Evolutionary conservation across 2,888 invertebrate genomes (phyloP).

Genomic region (Drosophila borealis): DNA sequence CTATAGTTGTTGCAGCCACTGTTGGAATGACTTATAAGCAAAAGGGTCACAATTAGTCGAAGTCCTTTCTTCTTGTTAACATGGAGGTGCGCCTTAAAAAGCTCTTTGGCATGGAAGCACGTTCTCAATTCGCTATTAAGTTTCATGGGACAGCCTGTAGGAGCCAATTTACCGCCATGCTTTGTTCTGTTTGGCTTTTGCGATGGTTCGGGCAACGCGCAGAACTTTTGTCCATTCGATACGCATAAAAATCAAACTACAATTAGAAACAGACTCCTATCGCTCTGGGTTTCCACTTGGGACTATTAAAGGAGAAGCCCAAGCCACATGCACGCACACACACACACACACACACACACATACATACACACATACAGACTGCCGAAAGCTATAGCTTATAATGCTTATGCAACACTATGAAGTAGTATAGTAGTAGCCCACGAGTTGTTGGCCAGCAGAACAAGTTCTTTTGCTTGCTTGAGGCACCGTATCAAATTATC

Average conservation of each 20-base stretch:
- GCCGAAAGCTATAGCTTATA: conserved; percentile 30
- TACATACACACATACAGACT: background rate
- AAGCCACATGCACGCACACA: conserved; percentile 29
- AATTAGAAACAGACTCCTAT: conserved; percentile 69
- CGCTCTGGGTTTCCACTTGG: conserved; percentile 30
- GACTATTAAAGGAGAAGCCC: conserved; percentile 56
- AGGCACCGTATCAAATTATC: conserved; percentile 69
- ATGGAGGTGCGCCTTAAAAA: conserved; percentile 32
- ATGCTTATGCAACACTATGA: conserved; percentile 65
- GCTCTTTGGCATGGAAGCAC: conserved; percentile 67
- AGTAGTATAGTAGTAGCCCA: background rate
- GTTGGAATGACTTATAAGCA: conserved; percentile 48
- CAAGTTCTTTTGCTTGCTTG: conserved; percentile 35
- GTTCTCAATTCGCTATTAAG: conserved; percentile 63
- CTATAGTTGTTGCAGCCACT: conserved; percentile 1
- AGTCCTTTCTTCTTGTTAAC: conserved; percentile 51
- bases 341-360: background rate
- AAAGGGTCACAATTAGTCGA: conserved; percentile 72
- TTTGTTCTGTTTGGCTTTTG: conserved; percentile 14
- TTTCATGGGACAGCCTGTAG: conserved; percentile 48
- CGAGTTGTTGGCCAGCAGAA: conserved; percentile 9
- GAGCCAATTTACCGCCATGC: conserved; percentile 16
- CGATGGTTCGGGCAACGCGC: background rate
- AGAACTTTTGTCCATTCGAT: conserved; percentile 67
- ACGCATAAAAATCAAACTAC: conserved; percentile 78